Base-by-base conservation (phyloP, 2,113 vertebrate species). In the Azemiops feae region DNA sequence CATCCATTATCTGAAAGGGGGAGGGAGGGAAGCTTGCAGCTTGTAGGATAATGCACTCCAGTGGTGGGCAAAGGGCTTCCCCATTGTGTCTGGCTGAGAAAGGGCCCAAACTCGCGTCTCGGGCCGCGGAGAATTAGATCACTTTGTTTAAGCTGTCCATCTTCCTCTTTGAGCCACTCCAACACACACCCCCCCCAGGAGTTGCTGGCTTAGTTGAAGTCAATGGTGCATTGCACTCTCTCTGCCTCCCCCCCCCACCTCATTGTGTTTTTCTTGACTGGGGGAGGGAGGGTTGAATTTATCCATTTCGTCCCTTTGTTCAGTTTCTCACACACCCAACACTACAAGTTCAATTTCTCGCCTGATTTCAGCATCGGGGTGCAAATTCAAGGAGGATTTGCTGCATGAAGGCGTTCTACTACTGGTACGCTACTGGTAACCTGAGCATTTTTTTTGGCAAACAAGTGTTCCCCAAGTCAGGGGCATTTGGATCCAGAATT, bases 141-240 rank as follows among this genome's bases (percentile, higher is more conserved):
- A 98, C 98, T 98, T 98, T 98, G 98, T 98, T 98, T 98, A 97
- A 98, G 97, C 98, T 97, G 97, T 97, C 97, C 97, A 97, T 97
- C 57, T 92, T 88, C 89, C 86, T 81, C 60, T 22, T 16, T 58
- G 22, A 81, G 85, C 87, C 60, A 47, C 74, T 91, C 92, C 88
- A 34, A 53, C 52, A 58, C 89, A 25, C 47, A 50, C 52, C 53
- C 89, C 20, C 43, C 25, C 53, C 45, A 27, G 14, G 34, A 43
- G 18, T 81, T 81, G 74, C 74, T 81, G 74, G 34, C 18, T 81
- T 81, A 34, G 34, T 22, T 39, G 74, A 81, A 81, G 74, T 81
- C 74, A 81, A 43, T 10, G 74, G 74, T 81, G 74, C 74, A 81
- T 81, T 43, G 45, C 85, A 27, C 85, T 50, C 27, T 87, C 45